Evolutionary conservation across 2,797 vertebrate species (phyloP).

Genomic region (Octomys mimax): DNA sequence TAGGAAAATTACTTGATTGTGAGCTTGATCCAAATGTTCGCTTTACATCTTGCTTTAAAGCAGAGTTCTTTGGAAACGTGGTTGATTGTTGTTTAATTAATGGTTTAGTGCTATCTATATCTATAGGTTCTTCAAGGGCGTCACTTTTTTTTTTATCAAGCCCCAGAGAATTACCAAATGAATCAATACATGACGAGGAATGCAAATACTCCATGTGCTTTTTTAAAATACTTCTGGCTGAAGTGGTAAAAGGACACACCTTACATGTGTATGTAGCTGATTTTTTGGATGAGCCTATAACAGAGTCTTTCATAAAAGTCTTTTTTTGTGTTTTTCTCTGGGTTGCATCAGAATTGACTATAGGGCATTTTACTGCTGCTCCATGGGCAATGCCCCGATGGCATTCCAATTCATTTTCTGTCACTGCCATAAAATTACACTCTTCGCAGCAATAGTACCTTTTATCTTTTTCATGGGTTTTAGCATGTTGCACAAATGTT

Average conservation of each 20-base stretch:
- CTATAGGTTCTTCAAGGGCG: slow-evolving; percentile 87
- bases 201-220: slow-evolving; percentile 94
- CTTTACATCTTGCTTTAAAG: slow-evolving; percentile 91
- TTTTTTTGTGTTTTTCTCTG: slow-evolving; percentile 91
- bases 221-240: slow-evolving; percentile 92
- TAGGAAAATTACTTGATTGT: slow-evolving; percentile 88
- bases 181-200: slow-evolving; percentile 89
- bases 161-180: slow-evolving; percentile 88
- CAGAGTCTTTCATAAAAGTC: slow-evolving; percentile 86
- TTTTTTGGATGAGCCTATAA: slow-evolving; percentile 89
- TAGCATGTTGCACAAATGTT: slow-evolving; percentile 94
- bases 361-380: slow-evolving; percentile 90
- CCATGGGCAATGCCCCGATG: slow-evolving; percentile 92
- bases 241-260: slow-evolving; percentile 91
- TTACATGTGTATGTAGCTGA: slow-evolving; percentile 89
- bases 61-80: slow-evolving; percentile 92
- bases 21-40: slow-evolving; percentile 89
- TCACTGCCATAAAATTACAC: slow-evolving; percentile 93
- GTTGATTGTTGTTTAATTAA: slow-evolving; percentile 88
- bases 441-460: slow-evolving; percentile 94
- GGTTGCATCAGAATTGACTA: slow-evolving; percentile 85
- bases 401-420: slow-evolving; percentile 93
- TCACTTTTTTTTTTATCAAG: slow-evolving; percentile 90
- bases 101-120: slow-evolving; percentile 88
- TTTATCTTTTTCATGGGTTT: slow-evolving; percentile 94